Base-by-base conservation (phyloP, 2,113 vertebrate species). In the Porphyrio hochstetteri region DNA sequence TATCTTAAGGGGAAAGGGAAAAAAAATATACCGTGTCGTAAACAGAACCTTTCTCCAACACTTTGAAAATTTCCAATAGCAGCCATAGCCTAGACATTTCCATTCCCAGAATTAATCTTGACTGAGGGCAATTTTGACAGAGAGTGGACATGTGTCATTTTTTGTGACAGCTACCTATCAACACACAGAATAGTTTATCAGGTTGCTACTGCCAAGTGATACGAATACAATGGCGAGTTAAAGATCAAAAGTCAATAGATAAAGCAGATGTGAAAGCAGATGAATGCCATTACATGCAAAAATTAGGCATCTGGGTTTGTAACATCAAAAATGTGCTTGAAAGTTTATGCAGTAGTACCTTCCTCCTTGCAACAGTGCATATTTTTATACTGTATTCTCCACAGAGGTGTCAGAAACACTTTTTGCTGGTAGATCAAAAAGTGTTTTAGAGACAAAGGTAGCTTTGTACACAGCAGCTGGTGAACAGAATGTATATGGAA, bases 1-100 rank as follows among this genome's bases (percentile, higher is more conserved):
- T 93, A 96, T 99, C 99, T 99, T 97, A 76, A 60, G 38, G 33
- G 60, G 14, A 82, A 78, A 10, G 29, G 44, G 38, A 61, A 38
- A 92, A 86, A 96, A 94, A 91, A 94, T 44, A 89, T 18, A 82
- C 59, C 31, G 92, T 80, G 78, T 90, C 46, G 35, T 82, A 87
- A 83, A 71, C 57, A 85, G 61, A 94, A 95, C 12, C 53, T 90
- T 96, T 83, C 57, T 23, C 23, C 74, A 93, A 80, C 27, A 75
- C 86, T 95, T 93, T 94, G 61, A 84, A 97, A 82, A 67, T n/a
- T 27, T 86, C 64, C 84, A 91, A 28, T 75, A 46, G 56, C 76
- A 96, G 56, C 67, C 87, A 80, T 75, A 84, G 72, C 44, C 74
- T 70, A 95, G 77, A 74, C 84, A 81, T 74, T 95, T 95, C 74